phyloP scores from a whole-genome alignment of 2,797 vertebrate genomes.

The Cuniculus paca region DNA sequence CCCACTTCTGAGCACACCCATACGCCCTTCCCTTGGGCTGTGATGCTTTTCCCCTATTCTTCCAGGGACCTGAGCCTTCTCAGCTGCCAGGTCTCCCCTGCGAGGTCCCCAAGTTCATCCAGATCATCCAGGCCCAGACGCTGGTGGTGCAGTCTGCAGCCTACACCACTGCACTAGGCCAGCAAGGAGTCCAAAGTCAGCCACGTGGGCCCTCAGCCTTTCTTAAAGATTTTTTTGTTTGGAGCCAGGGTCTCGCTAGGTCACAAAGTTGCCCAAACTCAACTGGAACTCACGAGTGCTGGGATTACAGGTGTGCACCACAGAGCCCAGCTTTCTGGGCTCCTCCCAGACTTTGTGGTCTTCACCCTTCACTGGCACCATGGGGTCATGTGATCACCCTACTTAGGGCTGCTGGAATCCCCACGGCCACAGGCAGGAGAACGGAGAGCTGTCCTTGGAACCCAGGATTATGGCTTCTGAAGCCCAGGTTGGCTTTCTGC shows the following conservation, averaged over 20 bases:
- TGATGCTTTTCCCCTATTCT: neutral
- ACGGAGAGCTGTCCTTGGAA: neutral
- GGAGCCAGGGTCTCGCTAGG: neutral
- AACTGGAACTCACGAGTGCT: neutral
- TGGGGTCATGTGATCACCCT: rapidly evolving
- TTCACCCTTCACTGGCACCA: rapidly evolving
- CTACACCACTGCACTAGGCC: neutral
- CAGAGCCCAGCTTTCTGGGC: neutral
- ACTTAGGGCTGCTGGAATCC: neutral
- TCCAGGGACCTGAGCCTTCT: neutral
- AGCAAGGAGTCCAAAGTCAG: slow-evolving; percentile 30
- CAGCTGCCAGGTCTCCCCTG: neutral
- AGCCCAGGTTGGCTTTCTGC: neutral
- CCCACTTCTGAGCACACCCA: neutral
- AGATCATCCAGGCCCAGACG: no score
- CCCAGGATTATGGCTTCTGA: neutral
- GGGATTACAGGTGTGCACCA: neutral
- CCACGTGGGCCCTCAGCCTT: neutral
- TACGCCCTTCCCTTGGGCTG: neutral
- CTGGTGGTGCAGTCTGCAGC: no score
- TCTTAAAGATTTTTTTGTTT: neutral
- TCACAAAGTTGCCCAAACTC: neutral
- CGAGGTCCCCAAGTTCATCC: neutral
- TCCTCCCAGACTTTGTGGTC: neutral
- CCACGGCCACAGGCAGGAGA: neutral